Evolutionary conservation across 2,888 invertebrate genomes (phyloP).

Genomic region (Luffia ferchaultella): DNA sequence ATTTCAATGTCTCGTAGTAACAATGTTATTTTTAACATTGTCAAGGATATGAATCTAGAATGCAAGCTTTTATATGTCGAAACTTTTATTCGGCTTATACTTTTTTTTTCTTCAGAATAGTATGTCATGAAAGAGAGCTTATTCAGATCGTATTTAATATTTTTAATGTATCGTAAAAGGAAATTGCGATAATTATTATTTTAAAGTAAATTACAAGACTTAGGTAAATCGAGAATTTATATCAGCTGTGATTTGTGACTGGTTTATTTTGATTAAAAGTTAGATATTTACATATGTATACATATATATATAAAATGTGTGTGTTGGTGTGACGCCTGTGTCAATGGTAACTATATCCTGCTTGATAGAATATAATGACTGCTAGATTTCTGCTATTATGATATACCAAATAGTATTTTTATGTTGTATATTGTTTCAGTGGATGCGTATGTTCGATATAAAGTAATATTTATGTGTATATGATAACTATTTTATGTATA

Average conservation of each 20-base stretch:
- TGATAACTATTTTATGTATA: slow-evolving; percentile 54
- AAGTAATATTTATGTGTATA: slow-evolving; percentile 58
- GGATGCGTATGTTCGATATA: slow-evolving; percentile 43
- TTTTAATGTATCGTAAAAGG: not conserved
- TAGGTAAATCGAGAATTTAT: slow-evolving; percentile 64
- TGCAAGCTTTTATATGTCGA: not conserved
- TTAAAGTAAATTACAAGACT: slow-evolving; percentile 45
- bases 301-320: slow-evolving; percentile 32
- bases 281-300: slow-evolving; percentile 40
- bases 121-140: not conserved
- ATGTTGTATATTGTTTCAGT: slow-evolving; percentile 59
- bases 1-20: too few relatives aligned
- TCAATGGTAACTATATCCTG: not conserved
- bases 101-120: not conserved
- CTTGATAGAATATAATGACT: slow-evolving; percentile 57
- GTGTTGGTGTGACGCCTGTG: slow-evolving; percentile 43
- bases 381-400: slow-evolving; percentile 62
- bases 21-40: not conserved
- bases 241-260: slow-evolving; percentile 66
- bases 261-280: slow-evolving; percentile 57
- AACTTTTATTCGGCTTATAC: not conserved
- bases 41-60: not conserved
- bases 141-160: not conserved
- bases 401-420: slow-evolving; percentile 67
- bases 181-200: not conserved